phyloP scores from a whole-genome alignment of 1,140 invertebrate species.

The Ladona fulva region DNA sequence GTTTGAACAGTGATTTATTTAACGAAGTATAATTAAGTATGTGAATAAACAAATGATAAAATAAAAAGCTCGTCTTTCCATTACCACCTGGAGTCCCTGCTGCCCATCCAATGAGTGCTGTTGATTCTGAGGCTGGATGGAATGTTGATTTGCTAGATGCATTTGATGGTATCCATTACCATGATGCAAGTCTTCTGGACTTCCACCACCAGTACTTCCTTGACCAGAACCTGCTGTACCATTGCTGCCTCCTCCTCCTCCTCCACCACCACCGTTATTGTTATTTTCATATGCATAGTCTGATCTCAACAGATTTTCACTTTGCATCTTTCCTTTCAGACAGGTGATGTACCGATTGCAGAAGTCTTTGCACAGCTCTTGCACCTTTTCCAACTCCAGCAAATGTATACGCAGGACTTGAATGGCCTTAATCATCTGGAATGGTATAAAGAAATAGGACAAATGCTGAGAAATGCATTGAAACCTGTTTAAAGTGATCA shows the following conservation, averaged over 20 bases:
- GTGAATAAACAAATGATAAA: too few relatives aligned
- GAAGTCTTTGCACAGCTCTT: conserved; percentile 94
- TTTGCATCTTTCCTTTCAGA: conserved; percentile 94
- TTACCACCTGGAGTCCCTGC: conserved; percentile 13
- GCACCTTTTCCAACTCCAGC: conserved; percentile 90
- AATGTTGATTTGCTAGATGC: background rate
- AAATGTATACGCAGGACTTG: conserved; percentile 94
- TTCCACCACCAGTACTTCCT: background rate
- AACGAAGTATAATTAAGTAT: too few relatives aligned
- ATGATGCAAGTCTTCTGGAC: background rate
- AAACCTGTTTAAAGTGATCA: too few relatives aligned
- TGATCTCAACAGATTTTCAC: conserved; percentile 75
- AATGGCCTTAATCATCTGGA: conserved; percentile 93
- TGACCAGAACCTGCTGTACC: conserved; percentile 35
- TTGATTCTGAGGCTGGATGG: background rate
- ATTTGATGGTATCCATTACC: background rate
- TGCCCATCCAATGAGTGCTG: background rate
- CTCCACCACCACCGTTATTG: conserved; percentile 42
- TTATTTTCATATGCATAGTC: conserved; percentile 51
- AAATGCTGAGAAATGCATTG: too few relatives aligned
- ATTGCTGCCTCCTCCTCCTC: conserved; percentile 46
- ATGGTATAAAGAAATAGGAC: too few relatives aligned
- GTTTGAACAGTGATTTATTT: too few relatives aligned
- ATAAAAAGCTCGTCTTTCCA: background rate
- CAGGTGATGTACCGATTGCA: conserved; percentile 93